These are phyloP conservation scores for Choloepus didactylus DNA, from an alignment of 2,797 vertebrate species.

Conservation along the genomic window DNA sequence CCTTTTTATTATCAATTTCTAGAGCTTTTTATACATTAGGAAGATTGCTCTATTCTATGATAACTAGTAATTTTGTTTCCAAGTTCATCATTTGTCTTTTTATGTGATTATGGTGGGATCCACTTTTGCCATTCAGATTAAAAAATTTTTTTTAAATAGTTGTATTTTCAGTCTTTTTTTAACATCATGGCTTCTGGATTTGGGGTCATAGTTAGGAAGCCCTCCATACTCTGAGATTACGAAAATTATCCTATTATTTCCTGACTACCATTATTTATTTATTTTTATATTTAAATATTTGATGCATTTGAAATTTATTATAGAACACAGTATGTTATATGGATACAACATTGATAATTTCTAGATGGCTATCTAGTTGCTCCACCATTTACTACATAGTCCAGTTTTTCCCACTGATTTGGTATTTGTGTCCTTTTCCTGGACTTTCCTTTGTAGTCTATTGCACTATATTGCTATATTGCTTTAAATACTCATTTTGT, in stretches of 20 bases:
- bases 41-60: conserved; percentile 44
- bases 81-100: neutral
- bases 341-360: neutral
- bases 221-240: conserved; percentile 24
- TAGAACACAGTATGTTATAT: neutral
- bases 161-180: conserved; percentile 18
- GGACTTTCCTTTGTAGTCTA: neutral
- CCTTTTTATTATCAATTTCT: conserved; percentile 17
- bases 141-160: neutral
- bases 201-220: neutral
- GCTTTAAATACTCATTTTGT: conserved; percentile 39
- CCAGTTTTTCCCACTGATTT: neutral
- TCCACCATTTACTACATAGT: neutral
- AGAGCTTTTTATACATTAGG: neutral
- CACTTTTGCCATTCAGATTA: conserved; percentile 35
- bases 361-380: neutral
- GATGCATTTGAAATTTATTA: conserved; percentile 13
- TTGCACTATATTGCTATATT: neutral
- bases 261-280: conserved; percentile 9
- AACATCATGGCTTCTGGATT: neutral
- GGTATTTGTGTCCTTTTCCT: neutral
- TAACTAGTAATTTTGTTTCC: conserved; percentile 36
- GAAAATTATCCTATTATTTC: conserved; percentile 26
- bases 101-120: neutral
- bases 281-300: conserved; percentile 49